Evolutionary conservation across 2,797 vertebrate species (phyloP).

Genomic region (Sebastes jordani): DNA sequence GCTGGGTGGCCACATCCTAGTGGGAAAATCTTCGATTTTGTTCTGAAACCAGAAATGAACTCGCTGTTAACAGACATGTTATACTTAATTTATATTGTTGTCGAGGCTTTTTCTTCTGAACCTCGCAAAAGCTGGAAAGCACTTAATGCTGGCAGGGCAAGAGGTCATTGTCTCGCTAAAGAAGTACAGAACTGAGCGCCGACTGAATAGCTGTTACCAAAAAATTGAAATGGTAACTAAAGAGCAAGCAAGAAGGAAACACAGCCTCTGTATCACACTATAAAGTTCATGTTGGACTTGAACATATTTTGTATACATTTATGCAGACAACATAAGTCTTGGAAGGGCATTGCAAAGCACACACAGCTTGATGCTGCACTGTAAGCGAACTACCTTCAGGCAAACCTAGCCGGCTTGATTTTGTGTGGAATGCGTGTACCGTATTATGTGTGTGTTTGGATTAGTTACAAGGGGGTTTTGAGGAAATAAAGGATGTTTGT

Average conservation of each 20-base stretch:
- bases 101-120: constrained; percentile 18
- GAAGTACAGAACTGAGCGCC: background rate
- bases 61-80: constrained; percentile 22
- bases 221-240: constrained; percentile 3
- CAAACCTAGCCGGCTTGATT: constrained; percentile 34
- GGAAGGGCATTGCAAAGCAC: constrained; percentile 7
- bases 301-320: constrained; percentile 30
- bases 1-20: constrained; percentile 41
- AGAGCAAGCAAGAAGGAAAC: background rate
- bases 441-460: background rate
- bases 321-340: constrained; percentile 3
- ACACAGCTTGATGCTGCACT: constrained; percentile 8
- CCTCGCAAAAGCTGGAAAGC: constrained; percentile 5
- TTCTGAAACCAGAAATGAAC: constrained; percentile 25
- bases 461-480: constrained; percentile 15
- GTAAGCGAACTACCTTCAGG: constrained; percentile 5
- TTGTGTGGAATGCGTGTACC: background rate
- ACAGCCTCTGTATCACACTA: background rate
- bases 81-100: constrained; percentile 25
- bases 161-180: constrained; percentile 4
- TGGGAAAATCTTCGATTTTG: constrained; percentile 27
- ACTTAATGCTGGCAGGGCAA: constrained; percentile 12
- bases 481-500: constrained; percentile 27
- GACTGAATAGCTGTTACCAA: constrained; percentile 2
- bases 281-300: constrained; percentile 3